Percentiles rank a stretch among this genome's conserved stretches.
phyloP scores from a whole-genome alignment of 2,113 vertebrate genomes.

The Sander vitreus region DNA sequence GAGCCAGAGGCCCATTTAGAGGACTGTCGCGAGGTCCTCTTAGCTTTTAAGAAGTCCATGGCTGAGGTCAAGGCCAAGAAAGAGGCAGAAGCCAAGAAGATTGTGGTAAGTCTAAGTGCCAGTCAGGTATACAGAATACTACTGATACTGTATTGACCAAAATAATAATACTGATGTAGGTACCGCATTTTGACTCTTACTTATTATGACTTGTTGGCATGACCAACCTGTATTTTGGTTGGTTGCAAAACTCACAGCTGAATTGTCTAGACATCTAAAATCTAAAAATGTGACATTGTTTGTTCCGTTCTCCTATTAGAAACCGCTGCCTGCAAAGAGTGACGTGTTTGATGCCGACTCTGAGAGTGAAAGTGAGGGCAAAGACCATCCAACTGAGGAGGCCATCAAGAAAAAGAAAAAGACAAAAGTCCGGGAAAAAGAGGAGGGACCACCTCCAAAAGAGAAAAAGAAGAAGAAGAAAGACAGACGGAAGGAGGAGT shows the following conservation, averaged over 20 bases:
- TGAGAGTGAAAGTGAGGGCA: constrained; percentile 88
- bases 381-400: constrained; percentile 84
- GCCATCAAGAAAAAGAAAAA: constrained; percentile 89
- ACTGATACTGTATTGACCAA: neutral
- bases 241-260: too few species aligned
- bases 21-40: constrained; percentile 95
- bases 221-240: neutral
- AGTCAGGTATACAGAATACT: neutral
- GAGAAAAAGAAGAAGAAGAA: constrained; percentile 83
- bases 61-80: constrained; percentile 89
- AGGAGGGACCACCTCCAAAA: constrained; percentile 87
- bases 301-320: constrained; percentile 71
- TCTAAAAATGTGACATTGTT: neutral
- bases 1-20: constrained; percentile 95
- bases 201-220: neutral
- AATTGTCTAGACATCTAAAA: neutral
- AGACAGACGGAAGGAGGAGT: constrained; percentile 87
- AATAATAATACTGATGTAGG: neutral
- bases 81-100: constrained; percentile 81
- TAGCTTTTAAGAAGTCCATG: constrained; percentile 89
- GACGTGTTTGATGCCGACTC: constrained; percentile 94
- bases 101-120: constrained; percentile 78
- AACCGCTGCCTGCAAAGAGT: constrained; percentile 86
- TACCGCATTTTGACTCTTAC: too few species aligned
- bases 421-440: constrained; percentile 76